phyloP scores from a whole-genome alignment of 2,888 invertebrate species.

The Creontiades dilutus region DNA sequence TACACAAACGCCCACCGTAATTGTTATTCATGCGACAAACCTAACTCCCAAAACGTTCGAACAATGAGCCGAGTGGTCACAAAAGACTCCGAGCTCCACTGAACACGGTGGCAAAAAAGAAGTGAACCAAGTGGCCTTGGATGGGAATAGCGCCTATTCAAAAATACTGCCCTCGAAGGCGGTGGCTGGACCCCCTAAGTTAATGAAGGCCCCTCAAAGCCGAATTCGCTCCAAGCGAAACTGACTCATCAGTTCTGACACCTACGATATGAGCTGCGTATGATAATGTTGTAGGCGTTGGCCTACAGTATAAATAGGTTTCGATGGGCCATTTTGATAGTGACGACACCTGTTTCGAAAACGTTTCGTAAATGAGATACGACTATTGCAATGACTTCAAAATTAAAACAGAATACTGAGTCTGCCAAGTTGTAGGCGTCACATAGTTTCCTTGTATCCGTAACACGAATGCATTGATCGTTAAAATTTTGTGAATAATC shows the following conservation, averaged over 20 bases:
- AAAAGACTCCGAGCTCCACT: conserved; percentile 23
- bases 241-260: neutral
- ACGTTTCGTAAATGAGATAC: too few relatives aligned
- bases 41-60: conserved; percentile 6
- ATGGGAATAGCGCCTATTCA: conserved; percentile 21
- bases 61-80: neutral
- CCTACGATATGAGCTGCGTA: neutral
- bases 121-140: neutral
- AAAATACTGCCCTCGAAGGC: conserved; percentile 13
- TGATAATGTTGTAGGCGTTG: too few relatives aligned
- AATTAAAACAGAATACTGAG: too few relatives aligned
- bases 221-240: conserved; percentile 1
- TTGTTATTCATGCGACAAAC: neutral
- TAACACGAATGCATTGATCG: too few relatives aligned
- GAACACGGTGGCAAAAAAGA: conserved; percentile 15
- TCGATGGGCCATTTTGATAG: too few relatives aligned
- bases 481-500: too few relatives aligned
- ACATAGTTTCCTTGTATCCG: too few relatives aligned
- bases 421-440: too few relatives aligned
- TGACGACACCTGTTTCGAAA: too few relatives aligned
- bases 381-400: too few relatives aligned
- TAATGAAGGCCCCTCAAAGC: neutral
- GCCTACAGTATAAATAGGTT: too few relatives aligned
- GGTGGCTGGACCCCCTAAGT: neutral
- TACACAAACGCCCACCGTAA: neutral